Evolutionary conservation across 2,113 vertebrate genomes (phyloP).

Genomic region (Orcinus orca): DNA sequence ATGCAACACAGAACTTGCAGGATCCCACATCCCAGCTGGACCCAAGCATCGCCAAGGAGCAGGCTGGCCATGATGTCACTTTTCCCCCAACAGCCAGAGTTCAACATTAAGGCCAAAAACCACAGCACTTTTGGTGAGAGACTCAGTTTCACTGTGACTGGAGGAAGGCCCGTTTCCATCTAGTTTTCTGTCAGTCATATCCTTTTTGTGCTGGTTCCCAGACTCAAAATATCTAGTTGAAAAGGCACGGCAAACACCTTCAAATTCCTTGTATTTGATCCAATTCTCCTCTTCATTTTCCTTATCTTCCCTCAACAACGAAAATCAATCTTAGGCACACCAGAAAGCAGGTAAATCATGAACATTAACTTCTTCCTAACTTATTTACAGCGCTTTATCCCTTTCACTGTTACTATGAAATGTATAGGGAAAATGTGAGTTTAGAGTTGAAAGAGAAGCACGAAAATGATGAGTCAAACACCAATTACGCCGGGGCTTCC

Average conservation of each 20-base stretch:
- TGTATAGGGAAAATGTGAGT: not conserved
- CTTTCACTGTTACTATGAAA: constrained; percentile 4
- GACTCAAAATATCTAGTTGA: constrained; percentile 40
- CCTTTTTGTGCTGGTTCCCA: constrained; percentile 55
- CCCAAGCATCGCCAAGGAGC: not conserved
- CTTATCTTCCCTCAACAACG: not conserved
- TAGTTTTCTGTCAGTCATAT: constrained; percentile 67
- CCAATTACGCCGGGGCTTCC: not conserved
- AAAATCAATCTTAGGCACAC: not conserved
- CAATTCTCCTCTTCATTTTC: not conserved
- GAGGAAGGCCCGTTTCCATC: not conserved
- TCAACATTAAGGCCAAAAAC: constrained; percentile 36
- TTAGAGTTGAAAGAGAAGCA: constrained; percentile 38
- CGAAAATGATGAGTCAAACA: not conserved
- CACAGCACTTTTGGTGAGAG: constrained; percentile 62
- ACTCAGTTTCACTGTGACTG: constrained; percentile 64
- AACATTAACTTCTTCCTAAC: not conserved
- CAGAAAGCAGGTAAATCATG: constrained; percentile 1
- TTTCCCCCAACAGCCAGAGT: not conserved
- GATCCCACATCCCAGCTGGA: not conserved
- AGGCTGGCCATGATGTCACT: constrained; percentile 15
- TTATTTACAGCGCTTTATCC: not conserved
- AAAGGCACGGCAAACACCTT: not conserved
- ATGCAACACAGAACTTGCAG: constrained; percentile 6
- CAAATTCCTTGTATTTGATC: not conserved